Percentiles rank a stretch among this genome's conserved stretches.
Evolutionary conservation across 2,113 vertebrate genomes (phyloP).

Genomic region (Choloepus hoffmanni): DNA sequence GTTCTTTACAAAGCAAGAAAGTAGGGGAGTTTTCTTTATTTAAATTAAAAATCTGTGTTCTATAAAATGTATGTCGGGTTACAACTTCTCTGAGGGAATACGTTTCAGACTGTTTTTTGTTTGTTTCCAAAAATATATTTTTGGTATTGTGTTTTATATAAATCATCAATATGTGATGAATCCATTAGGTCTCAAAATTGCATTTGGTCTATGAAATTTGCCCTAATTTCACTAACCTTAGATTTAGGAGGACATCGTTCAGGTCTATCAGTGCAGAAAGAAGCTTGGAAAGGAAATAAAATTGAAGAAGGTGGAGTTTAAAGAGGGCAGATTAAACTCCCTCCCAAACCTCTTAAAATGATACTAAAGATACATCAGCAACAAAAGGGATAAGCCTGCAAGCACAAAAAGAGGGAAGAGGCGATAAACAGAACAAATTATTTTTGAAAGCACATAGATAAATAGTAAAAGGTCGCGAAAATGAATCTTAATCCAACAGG

Average conservation of each 20-base stretch:
- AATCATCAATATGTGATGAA: background rate
- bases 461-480: background rate
- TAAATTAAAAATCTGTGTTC: constrained; percentile 56
- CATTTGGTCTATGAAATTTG: background rate
- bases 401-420: background rate
- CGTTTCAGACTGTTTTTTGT: background rate
- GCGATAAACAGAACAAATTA: background rate
- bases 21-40: background rate
- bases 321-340: background rate
- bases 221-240: background rate
- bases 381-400: background rate
- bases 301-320: background rate
- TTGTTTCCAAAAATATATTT: constrained; percentile 9
- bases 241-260: background rate
- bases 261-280: background rate
- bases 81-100: background rate
- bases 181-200: background rate
- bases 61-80: background rate
- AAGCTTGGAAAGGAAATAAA: background rate
- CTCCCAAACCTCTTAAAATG: background rate
- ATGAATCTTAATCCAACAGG: background rate
- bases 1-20: background rate
- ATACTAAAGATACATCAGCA: background rate
- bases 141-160: constrained; percentile 33
- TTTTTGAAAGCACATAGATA: background rate